Evolutionary conservation across 2,888 invertebrate genomes (phyloP).

Genomic region (Drosophila cognata): DNA sequence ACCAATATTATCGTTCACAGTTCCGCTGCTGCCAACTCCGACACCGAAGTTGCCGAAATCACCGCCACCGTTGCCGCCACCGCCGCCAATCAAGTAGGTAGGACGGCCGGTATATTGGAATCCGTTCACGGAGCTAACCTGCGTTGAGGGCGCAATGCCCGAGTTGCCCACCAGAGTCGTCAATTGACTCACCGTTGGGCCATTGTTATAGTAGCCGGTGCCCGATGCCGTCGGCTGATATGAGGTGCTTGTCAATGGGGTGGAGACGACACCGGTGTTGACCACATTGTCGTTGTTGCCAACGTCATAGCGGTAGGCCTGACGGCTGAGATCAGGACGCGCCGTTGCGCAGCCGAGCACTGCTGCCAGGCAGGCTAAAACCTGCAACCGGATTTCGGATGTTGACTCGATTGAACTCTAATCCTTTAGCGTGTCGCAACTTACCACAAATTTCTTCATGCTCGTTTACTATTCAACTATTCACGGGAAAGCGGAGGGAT

Average conservation of each 20-base stretch:
- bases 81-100: constrained; percentile 28
- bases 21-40: constrained; percentile 1
- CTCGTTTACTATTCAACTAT: constrained; percentile 5
- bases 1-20: constrained; percentile 52
- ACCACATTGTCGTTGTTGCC: constrained; percentile 58
- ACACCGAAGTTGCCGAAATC: neutral
- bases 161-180: constrained; percentile 17
- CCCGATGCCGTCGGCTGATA: constrained; percentile 74
- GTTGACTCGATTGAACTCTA: neutral
- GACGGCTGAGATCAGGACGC: constrained; percentile 80
- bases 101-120: constrained; percentile 23
- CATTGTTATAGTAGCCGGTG: constrained; percentile 59
- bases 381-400: constrained; percentile 43
- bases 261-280: constrained; percentile 46
- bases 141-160: constrained; percentile 37
- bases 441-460: constrained; percentile 81
- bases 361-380: constrained; percentile 71
- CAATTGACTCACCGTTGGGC: constrained; percentile 63
- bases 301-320: constrained; percentile 77
- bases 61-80: neutral
- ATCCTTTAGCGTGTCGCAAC: constrained; percentile 20
- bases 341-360: constrained; percentile 62
- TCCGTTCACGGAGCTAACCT: constrained; percentile 14
- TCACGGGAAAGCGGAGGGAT: constrained; percentile 1
- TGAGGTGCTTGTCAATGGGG: constrained; percentile 59